phyloP scores from a whole-genome alignment of 1,140 invertebrate species.

The Trinorchestia longiramus region DNA sequence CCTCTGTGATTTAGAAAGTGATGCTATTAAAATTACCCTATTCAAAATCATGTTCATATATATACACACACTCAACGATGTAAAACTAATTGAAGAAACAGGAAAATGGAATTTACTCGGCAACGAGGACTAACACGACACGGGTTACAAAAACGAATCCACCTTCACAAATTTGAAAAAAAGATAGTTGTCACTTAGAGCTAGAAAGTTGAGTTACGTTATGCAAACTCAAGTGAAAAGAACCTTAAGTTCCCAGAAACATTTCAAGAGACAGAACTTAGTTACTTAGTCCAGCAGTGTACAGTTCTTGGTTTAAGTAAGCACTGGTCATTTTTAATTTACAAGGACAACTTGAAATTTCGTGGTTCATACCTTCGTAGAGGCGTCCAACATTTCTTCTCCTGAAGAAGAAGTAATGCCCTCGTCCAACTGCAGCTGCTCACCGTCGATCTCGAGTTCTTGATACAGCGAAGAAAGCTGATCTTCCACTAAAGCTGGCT shows the following conservation, averaged over 20 bases:
- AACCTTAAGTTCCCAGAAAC: neutral
- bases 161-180: no score
- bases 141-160: no score
- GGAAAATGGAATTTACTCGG: neutral
- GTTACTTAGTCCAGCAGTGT: neutral
- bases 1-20: no score
- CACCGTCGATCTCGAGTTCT: conserved; percentile 79
- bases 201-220: neutral
- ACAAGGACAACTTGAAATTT: neutral
- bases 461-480: conserved; percentile 80
- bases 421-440: conserved; percentile 76
- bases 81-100: neutral
- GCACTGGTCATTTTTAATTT: neutral
- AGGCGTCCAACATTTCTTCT: conserved; percentile 69
- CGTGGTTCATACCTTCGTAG: conserved; percentile 52
- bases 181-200: neutral
- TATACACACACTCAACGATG: neutral
- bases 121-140: neutral
- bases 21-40: neutral
- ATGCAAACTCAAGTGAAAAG: neutral
- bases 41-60: neutral
- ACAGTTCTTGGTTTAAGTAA: neutral
- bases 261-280: neutral
- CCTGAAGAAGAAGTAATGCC: conserved; percentile 73
- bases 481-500: conserved; percentile 80